Conservation (phyloP, 1,140 invertebrate species). For the Megalopta genalis region DNA sequence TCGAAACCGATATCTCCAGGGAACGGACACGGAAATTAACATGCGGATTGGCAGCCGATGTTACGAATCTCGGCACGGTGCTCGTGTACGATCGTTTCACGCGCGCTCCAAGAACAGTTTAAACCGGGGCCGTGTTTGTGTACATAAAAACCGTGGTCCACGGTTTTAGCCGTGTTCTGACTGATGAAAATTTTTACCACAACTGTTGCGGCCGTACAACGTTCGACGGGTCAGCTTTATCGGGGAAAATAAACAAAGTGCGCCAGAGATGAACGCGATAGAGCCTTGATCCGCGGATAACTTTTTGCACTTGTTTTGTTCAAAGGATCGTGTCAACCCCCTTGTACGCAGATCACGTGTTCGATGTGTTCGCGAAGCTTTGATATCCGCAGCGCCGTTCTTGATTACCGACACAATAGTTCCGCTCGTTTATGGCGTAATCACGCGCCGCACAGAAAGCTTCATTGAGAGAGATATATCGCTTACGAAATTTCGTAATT, state of each 20-base stretch:
- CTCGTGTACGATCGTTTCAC: no score
- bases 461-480: no score
- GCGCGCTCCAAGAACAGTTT: neutral
- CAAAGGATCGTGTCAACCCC: neutral
- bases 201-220: neutral
- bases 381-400: no score
- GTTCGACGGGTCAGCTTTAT: neutral
- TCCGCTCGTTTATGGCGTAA: no score
- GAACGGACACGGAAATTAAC: conserved; percentile 17
- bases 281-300: neutral
- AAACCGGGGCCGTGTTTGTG: no score
- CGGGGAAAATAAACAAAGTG: neutral
- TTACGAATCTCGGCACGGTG: neutral
- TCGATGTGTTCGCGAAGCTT: no score
- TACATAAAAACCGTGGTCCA: neutral
- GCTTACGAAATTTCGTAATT: no score
- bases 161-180: neutral
- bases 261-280: neutral
- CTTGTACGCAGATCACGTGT: no score
- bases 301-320: neutral
- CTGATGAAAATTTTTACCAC: neutral
- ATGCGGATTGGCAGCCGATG: neutral
- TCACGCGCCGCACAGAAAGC: no score
- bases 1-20: neutral
- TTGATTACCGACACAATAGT: no score